Conservation (phyloP, 2,113 vertebrate species). For the Apus apus region DNA sequence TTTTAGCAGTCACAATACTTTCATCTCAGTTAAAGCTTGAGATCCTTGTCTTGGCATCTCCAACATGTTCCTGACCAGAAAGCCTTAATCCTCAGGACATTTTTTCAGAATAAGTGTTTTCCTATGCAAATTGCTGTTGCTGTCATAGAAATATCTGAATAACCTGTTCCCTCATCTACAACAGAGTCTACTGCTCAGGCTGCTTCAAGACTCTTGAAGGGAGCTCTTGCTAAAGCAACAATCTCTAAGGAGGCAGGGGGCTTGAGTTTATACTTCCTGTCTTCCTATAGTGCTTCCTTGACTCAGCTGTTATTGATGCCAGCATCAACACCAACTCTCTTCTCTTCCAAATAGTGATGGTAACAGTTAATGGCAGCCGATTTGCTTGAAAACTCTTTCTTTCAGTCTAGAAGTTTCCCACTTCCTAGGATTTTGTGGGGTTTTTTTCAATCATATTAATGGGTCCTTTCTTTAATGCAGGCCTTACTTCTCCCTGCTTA, state of each 20-base stretch:
- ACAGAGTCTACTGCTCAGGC: neutral
- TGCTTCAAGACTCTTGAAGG: neutral
- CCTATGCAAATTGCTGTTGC: neutral
- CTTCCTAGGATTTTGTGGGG: neutral
- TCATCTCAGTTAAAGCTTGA: neutral
- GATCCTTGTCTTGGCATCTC: neutral
- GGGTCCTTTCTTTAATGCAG: neutral
- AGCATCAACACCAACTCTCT: neutral
- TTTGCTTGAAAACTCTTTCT: neutral
- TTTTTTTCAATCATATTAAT: neutral
- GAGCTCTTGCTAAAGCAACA: neutral
- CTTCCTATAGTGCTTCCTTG: neutral
- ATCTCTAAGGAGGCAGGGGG: neutral
- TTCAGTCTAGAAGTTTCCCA: neutral
- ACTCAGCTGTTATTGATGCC: neutral
- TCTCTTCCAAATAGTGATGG: neutral
- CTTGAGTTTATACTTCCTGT: neutral
- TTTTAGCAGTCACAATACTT: neutral
- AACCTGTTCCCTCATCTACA: neutral
- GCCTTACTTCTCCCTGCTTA: neutral
- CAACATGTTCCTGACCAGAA: neutral
- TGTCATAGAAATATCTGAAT: neutral
- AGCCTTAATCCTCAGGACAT: neutral
- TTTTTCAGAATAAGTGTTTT: neutral
- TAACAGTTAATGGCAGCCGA: neutral